Percentiles rank a stretch among this genome's conserved stretches.
Conservation (phyloP, 2,113 vertebrate genomes). For the Tetrao urogallus region DNA sequence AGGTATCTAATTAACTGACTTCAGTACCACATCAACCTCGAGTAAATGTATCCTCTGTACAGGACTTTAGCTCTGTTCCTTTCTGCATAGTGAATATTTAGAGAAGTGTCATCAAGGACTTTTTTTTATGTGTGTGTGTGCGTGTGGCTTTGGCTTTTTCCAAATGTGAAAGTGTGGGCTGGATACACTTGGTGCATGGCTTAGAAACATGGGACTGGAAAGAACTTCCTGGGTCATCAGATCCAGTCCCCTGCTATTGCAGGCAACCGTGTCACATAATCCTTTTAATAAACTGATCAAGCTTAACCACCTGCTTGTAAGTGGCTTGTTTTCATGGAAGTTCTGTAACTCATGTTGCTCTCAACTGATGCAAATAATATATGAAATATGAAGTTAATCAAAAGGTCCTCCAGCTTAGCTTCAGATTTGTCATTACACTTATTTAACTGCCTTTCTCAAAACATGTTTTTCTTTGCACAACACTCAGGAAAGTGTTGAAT, state of each 20-base stretch:
- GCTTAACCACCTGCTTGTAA: slow-evolving; percentile 75
- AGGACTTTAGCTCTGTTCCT: slow-evolving; percentile 69
- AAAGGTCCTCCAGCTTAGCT: slow-evolving; percentile 71
- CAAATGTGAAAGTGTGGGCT: slow-evolving; percentile 70
- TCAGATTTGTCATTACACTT: slow-evolving; percentile 56
- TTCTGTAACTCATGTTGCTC: slow-evolving; percentile 72
- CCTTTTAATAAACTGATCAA: slow-evolving; percentile 75
- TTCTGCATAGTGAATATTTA: slow-evolving; percentile 67
- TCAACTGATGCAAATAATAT: slow-evolving; percentile 67
- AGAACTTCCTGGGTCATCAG: slow-evolving; percentile 73
- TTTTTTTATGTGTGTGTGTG: neutral
- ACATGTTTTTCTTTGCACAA: slow-evolving; percentile 57
- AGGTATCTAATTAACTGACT: slow-evolving; percentile 76
- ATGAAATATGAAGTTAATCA: slow-evolving; percentile 76
- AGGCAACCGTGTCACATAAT: slow-evolving; percentile 72
- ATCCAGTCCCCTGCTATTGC: slow-evolving; percentile 73
- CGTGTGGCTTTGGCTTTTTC: slow-evolving; percentile 68
- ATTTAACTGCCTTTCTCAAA: slow-evolving; percentile 48
- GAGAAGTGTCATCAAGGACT: slow-evolving; percentile 51
- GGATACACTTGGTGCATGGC: slow-evolving; percentile 69
- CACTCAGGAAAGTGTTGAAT: slow-evolving; percentile 71
- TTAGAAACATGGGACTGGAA: slow-evolving; percentile 71
- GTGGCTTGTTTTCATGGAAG: slow-evolving; percentile 75
- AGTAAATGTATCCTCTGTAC: slow-evolving; percentile 72
- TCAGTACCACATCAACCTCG: slow-evolving; percentile 70